Conservation (phyloP, 2,113 vertebrate species). For the Euleptes europaea region DNA sequence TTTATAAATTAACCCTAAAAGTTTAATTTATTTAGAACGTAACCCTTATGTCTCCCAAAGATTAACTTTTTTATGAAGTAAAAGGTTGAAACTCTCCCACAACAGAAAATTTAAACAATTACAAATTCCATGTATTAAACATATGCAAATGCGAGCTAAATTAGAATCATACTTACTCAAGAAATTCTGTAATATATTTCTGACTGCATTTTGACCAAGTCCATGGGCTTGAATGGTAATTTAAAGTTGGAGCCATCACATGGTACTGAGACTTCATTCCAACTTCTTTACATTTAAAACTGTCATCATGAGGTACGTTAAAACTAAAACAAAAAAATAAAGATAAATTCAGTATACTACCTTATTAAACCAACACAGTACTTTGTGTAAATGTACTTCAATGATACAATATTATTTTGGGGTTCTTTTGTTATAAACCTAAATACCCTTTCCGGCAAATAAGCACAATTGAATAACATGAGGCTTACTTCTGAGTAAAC, state of each 20-base stretch:
- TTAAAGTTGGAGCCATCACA: constrained; percentile 96
- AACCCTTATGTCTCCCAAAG: too few relatives aligned
- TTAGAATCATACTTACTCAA: constrained; percentile 85
- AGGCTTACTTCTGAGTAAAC: too few relatives aligned
- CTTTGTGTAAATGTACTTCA: not conserved
- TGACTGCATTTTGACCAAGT: constrained; percentile 98
- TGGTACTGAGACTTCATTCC: constrained; percentile 91
- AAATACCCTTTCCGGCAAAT: too few relatives aligned
- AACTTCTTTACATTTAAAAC: constrained; percentile 92
- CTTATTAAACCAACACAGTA: not conserved
- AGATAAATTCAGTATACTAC: constrained; percentile 46
- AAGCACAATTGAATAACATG: too few relatives aligned
- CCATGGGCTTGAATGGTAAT: constrained; percentile 95
- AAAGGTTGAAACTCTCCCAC: not conserved
- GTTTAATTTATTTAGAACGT: not conserved
- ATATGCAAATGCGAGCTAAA: not conserved
- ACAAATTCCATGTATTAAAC: not conserved
- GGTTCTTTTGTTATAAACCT: too few relatives aligned
- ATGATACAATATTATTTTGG: not conserved
- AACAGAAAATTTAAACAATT: not conserved
- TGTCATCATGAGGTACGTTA: constrained; percentile 96
- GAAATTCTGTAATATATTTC: constrained; percentile 96
- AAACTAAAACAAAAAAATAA: constrained; percentile 80
- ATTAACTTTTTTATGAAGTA: not conserved
- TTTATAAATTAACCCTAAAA: not conserved